Conservation (phyloP, 2,888 invertebrate species). For the Carabus problematicus region DNA sequence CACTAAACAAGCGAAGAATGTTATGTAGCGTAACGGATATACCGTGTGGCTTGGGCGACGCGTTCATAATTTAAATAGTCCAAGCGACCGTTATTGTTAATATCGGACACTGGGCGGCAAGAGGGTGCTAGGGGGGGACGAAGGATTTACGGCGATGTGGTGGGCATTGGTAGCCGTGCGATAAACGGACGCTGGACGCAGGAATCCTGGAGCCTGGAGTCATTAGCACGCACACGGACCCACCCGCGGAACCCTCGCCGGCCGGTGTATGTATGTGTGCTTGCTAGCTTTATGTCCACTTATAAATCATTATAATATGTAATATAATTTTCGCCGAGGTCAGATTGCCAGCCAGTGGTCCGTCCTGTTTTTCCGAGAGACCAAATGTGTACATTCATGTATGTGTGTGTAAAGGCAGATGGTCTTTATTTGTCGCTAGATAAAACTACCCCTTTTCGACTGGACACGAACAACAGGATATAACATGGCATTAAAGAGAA, state of each 20-base stretch:
- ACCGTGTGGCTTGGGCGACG: constrained; percentile 7
- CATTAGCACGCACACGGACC: constrained; percentile 16
- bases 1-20: too few species aligned
- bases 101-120: constrained; percentile 1
- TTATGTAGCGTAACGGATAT: not conserved
- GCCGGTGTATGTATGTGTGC: not conserved
- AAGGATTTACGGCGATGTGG: not conserved
- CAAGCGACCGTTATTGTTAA: constrained; percentile 27
- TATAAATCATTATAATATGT: constrained; percentile 43
- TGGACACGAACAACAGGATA: too few species aligned
- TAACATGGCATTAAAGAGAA: too few species aligned
- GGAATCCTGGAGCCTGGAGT: constrained; percentile 14
- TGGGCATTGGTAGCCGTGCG: constrained; percentile 21
- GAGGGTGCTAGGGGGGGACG: constrained; percentile 4
- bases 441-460: constrained; percentile 21
- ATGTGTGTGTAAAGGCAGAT: constrained; percentile 15
- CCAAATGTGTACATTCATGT: not conserved
- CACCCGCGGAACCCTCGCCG: not conserved
- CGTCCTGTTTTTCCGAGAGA: constrained; percentile 5
- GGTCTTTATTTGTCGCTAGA: constrained; percentile 34
- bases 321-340: constrained; percentile 42
- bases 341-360: constrained; percentile 19
- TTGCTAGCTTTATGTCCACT: constrained; percentile 30
- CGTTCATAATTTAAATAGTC: constrained; percentile 30
- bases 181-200: constrained; percentile 32